A percentile compares a stretch with the other conserved stretches of the same genome.
phyloP scores from a whole-genome alignment of 2,113 vertebrate genomes.

The Caranx melampygus region DNA sequence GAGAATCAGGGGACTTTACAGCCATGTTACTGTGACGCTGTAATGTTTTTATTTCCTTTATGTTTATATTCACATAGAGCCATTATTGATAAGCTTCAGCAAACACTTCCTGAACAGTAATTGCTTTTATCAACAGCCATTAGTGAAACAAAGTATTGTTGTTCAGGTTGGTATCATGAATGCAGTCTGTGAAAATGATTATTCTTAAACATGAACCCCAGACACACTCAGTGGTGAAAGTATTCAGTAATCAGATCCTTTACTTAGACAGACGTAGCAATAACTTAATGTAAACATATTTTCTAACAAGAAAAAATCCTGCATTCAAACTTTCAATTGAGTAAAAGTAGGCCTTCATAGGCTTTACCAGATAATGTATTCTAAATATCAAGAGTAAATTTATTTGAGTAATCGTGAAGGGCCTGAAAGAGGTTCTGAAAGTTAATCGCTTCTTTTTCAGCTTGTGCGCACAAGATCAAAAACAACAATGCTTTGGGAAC shows the following conservation, averaged over 20 bases:
- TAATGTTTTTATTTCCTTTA: slow-evolving; percentile 3
- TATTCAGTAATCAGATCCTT: not conserved
- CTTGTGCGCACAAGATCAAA: too few relatives aligned
- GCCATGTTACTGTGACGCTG: slow-evolving; percentile 1
- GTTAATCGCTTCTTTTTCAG: too few relatives aligned
- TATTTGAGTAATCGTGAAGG: too few relatives aligned
- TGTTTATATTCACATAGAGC: slow-evolving; percentile 1
- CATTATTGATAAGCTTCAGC: not conserved
- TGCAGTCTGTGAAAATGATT: not conserved
- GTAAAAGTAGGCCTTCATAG: not conserved
- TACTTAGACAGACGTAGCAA: not conserved
- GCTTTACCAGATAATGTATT: not conserved
- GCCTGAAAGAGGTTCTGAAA: too few relatives aligned
- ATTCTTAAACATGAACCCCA: too few relatives aligned
- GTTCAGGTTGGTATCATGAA: not conserved
- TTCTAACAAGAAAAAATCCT: not conserved
- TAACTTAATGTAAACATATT: not conserved
- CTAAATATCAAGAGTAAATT: too few relatives aligned
- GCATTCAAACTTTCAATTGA: not conserved
- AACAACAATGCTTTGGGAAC: too few relatives aligned
- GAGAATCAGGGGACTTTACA: slow-evolving; percentile 47
- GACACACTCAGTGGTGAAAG: not conserved
- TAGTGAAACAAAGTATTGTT: not conserved
- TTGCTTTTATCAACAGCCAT: not conserved
- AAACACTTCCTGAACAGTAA: slow-evolving; percentile 18